These are phyloP conservation scores for Tauraco erythrolophus DNA, from an alignment of 2,113 vertebrate genomes.

Conservation along the genomic window DNA sequence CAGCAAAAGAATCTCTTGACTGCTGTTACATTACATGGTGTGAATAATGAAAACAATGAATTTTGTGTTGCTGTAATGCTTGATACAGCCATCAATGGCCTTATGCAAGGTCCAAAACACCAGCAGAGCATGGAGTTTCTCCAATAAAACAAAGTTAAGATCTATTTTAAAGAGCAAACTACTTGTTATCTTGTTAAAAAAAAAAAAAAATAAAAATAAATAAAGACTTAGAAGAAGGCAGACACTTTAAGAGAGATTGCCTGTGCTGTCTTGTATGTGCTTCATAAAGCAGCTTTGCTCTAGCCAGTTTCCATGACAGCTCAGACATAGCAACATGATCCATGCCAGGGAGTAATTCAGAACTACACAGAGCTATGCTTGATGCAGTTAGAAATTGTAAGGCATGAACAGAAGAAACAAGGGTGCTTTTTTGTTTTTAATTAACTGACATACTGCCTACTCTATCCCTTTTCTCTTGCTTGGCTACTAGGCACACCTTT, in stretches of 20 bases:
- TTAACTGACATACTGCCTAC: neutral
- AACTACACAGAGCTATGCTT: neutral
- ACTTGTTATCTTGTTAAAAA: neutral
- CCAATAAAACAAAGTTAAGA: neutral
- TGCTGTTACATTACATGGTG: neutral
- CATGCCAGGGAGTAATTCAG: neutral
- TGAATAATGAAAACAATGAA: conserved; percentile 22
- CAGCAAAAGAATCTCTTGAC: neutral
- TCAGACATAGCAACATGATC: conserved; percentile 1
- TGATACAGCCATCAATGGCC: neutral
- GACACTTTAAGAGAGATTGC: neutral
- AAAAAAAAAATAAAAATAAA: no score
- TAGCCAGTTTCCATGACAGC: conserved; percentile 40
- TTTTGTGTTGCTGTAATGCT: neutral
- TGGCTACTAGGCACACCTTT: neutral
- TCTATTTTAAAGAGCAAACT: neutral
- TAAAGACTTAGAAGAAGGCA: neutral
- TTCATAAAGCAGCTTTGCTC: conserved; percentile 3
- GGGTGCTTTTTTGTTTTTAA: neutral
- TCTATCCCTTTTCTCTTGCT: neutral
- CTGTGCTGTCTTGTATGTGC: neutral
- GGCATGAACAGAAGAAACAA: neutral
- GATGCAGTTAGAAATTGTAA: neutral
- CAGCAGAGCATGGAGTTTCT: neutral
- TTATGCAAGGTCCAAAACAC: neutral